These are phyloP conservation scores for Heptranchias perlo DNA, from an alignment of 2,113 vertebrate genomes.

Conservation along the genomic window DNA sequence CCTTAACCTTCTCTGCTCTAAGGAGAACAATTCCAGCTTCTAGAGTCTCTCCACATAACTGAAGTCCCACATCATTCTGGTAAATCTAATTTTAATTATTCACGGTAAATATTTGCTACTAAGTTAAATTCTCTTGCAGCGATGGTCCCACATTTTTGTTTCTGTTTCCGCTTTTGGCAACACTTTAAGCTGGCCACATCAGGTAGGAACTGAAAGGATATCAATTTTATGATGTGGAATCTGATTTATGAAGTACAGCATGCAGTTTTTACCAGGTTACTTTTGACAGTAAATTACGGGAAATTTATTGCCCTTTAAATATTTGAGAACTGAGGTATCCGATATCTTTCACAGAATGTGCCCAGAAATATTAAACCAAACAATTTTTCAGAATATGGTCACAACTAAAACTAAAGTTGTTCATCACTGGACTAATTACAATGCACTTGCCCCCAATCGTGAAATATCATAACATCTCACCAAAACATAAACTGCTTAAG, in stretches of 20 bases:
- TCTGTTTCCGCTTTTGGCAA: background rate
- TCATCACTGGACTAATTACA: background rate
- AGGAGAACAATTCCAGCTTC: no score
- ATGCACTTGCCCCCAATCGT: background rate
- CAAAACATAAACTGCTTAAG: background rate
- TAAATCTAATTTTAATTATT: no score
- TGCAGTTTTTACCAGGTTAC: background rate
- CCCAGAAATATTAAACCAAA: background rate
- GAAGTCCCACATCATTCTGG: no score
- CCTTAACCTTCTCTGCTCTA: no score
- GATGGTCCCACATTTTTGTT: no score
- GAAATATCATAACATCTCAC: background rate
- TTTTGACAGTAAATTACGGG: background rate
- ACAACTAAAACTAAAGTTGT: background rate
- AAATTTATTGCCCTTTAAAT: background rate
- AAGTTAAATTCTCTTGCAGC: no score
- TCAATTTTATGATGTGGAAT: background rate
- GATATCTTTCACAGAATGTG: background rate
- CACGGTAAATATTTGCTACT: no score
- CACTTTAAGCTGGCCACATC: background rate
- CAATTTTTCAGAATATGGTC: background rate
- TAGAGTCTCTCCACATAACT: no score
- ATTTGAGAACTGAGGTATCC: background rate
- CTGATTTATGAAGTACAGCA: background rate
- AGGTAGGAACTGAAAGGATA: background rate